These are phyloP conservation scores for Atopsyche davidsoni DNA, from an alignment of 1,140 invertebrate species.

Conservation along the genomic window DNA sequence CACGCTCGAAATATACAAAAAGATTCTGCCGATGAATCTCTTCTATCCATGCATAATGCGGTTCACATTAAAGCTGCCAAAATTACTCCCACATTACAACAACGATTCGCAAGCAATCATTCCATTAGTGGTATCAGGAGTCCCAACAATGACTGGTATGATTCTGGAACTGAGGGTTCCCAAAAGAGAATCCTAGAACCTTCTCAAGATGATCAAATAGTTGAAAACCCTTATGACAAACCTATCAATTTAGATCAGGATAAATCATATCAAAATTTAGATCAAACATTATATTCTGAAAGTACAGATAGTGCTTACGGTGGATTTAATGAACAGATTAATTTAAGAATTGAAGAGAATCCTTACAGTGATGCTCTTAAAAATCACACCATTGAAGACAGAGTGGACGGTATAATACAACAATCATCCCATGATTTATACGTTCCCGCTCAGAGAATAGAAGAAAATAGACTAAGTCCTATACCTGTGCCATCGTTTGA, in stretches of 20 bases:
- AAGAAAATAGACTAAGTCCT: constrained; percentile 17
- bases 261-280: constrained; percentile 46
- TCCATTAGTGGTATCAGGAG: constrained; percentile 11
- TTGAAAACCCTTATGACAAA: constrained; percentile 46
- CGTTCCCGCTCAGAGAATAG: constrained; percentile 5
- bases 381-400: constrained; percentile 21
- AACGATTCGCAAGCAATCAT: constrained; percentile 48
- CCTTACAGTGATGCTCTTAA: constrained; percentile 7
- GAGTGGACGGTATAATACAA: constrained; percentile 26
- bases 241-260: constrained; percentile 42
- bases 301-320: constrained; percentile 32
- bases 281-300: constrained; percentile 45
- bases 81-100: constrained; percentile 47
- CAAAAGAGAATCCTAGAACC: constrained; percentile 34
- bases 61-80: constrained; percentile 48
- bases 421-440: constrained; percentile 25
- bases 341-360: constrained; percentile 6
- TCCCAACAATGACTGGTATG: constrained; percentile 16
- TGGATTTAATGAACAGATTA: constrained; percentile 16
- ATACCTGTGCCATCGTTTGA: constrained; percentile 33
- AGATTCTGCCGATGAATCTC: constrained; percentile 44
- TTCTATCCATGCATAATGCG: constrained; percentile 46
- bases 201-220: constrained; percentile 40
- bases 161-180: constrained; percentile 11
- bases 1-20: constrained; percentile 57